Evolutionary conservation across 2,888 invertebrate species (phyloP).

Genomic region (Cryptus viduatorius): DNA sequence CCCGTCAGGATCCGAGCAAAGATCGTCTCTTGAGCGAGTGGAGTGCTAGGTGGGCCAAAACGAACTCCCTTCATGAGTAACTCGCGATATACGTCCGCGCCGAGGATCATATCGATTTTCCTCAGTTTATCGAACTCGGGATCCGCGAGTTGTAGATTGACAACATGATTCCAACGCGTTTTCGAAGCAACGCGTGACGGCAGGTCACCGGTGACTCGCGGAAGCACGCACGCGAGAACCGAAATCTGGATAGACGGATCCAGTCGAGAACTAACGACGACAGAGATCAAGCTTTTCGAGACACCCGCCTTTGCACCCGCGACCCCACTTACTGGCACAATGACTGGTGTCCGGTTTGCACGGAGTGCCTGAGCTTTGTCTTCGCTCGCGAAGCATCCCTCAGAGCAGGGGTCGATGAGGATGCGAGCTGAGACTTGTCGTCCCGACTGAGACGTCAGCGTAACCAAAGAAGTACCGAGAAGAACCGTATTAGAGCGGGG

Average conservation of each 20-base stretch:
- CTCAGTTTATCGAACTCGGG: not conserved
- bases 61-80: not conserved
- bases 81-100: conserved; percentile 17
- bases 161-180: not conserved
- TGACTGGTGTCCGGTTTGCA: not conserved
- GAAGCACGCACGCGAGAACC: conserved; percentile 10
- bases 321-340: not conserved
- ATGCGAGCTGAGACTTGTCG: not conserved
- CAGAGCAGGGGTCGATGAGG: not conserved
- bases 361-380: not conserved
- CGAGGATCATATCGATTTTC: conserved; percentile 23
- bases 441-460: not conserved
- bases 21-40: conserved; percentile 17
- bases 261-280: not conserved
- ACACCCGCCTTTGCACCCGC: conserved; percentile 3
- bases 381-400: not conserved
- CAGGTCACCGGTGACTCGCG: conserved; percentile 3
- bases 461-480: not conserved
- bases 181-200: not conserved
- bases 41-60: not conserved
- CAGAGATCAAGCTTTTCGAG: not conserved
- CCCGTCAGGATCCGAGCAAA: conserved; percentile 6
- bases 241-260: not conserved
- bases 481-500: not conserved
- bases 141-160: not conserved